phyloP scores from a whole-genome alignment of 2,888 invertebrate species.

The Trachelus stipa region DNA sequence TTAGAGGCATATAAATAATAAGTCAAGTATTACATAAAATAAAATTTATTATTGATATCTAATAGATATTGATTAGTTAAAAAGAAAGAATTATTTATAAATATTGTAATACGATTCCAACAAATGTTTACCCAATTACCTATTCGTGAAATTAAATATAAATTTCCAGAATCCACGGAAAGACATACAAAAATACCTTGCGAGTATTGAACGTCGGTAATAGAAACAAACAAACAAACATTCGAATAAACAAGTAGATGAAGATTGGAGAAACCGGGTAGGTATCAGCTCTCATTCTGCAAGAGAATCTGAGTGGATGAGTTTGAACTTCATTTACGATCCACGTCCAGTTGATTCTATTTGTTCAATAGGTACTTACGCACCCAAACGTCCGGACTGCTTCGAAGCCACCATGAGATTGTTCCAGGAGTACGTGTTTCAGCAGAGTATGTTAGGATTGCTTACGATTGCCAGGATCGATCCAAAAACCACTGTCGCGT shows the following conservation, averaged over 20 bases:
- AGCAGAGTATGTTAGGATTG: neutral
- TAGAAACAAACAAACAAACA: neutral
- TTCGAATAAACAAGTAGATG: neutral
- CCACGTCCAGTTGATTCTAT: neutral
- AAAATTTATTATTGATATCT: no score
- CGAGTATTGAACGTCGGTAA: neutral
- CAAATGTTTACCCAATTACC: neutral
- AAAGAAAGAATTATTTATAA: neutral
- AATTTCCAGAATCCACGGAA: neutral
- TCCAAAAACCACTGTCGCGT: neutral
- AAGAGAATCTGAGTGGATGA: neutral
- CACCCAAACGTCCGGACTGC: neutral
- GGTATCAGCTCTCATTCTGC: neutral
- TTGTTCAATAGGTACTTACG: neutral
- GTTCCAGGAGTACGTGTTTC: neutral
- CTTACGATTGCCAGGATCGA: neutral
- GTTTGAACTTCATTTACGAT: neutral
- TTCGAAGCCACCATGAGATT: neutral
- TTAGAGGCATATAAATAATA: neutral
- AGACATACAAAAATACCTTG: neutral
- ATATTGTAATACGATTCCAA: neutral
- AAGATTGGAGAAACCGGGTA: neutral
- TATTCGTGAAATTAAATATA: neutral
- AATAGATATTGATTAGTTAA: neutral
- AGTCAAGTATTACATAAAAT: neutral